phyloP scores from a whole-genome alignment of 1,140 invertebrate genomes.

The Cheumatopsyche charites region DNA sequence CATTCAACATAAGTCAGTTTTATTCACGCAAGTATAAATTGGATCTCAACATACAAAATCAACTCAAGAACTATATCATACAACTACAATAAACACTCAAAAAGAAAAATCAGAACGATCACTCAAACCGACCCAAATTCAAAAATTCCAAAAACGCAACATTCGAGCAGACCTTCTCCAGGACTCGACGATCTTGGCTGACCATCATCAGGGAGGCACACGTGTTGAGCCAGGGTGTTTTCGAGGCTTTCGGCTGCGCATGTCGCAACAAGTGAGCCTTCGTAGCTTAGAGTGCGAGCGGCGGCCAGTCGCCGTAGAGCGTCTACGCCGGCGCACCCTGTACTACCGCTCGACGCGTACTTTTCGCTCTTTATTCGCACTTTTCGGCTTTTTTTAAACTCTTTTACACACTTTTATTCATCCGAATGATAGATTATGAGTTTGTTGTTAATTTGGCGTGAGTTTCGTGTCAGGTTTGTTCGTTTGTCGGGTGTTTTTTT shows the following conservation, averaged over 20 bases:
- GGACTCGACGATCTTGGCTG: too few relatives aligned
- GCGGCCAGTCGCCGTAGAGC: conserved; percentile 21
- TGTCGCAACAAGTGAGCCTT: conserved; percentile 27
- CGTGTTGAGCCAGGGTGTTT: not conserved
- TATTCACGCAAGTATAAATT: too few relatives aligned
- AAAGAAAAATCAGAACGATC: too few relatives aligned
- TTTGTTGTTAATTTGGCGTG: not conserved
- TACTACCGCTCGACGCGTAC: not conserved
- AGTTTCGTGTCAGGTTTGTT: too few relatives aligned
- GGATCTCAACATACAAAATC: too few relatives aligned
- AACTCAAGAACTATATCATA: too few relatives aligned
- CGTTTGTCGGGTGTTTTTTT: too few relatives aligned
- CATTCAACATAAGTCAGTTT: too few relatives aligned
- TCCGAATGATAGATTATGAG: too few relatives aligned
- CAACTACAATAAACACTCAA: too few relatives aligned
- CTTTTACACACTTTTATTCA: not conserved
- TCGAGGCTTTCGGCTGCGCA: conserved; percentile 11
- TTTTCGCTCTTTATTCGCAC: not conserved
- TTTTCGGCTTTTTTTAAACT: not conserved
- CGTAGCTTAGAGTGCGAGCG: not conserved
- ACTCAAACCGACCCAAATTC: too few relatives aligned
- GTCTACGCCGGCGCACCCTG: conserved; percentile 16
- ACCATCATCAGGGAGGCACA: not conserved
- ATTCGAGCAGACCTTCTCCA: not conserved
- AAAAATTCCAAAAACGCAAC: not conserved